phyloP scores from a whole-genome alignment of 2,888 invertebrate genomes.

The Abscondita cerata region DNA sequence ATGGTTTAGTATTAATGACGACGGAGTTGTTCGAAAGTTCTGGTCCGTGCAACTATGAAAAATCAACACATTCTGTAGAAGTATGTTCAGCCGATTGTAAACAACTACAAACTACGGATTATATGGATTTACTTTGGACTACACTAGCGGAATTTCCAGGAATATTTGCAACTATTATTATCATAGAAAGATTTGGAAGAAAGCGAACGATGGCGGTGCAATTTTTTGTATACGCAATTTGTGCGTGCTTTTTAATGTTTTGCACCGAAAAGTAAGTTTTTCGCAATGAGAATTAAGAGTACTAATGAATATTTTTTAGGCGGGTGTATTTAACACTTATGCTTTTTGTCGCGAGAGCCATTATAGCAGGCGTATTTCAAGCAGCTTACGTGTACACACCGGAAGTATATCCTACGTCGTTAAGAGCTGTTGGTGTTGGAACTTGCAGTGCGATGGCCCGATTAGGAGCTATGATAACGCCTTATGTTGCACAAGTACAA shows the following conservation, averaged over 20 bases:
- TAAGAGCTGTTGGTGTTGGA: constrained; percentile 90
- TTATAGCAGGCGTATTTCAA: constrained; percentile 94
- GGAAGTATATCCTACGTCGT: constrained; percentile 90
- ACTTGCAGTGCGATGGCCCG: constrained; percentile 91
- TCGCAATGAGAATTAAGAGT: too few species aligned
- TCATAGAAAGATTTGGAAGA: constrained; percentile 89
- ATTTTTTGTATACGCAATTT: constrained; percentile 82
- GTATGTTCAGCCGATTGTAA: constrained; percentile 73
- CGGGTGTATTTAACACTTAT: constrained; percentile 80
- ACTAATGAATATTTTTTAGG: constrained; percentile 60
- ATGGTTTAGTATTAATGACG: constrained; percentile 93
- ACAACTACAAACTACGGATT: constrained; percentile 83
- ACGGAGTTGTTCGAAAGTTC: constrained; percentile 86
- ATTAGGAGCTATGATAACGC: constrained; percentile 92
- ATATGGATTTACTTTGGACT: constrained; percentile 92
- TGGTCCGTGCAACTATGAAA: constrained; percentile 53
- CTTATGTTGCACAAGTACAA: constrained; percentile 88
- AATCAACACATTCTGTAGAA: constrained; percentile 52
- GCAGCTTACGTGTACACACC: constrained; percentile 96
- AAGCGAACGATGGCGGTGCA: constrained; percentile 95
- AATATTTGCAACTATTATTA: constrained; percentile 85
- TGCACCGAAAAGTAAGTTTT: constrained; percentile 72
- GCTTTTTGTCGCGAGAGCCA: constrained; percentile 86
- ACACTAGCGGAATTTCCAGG: constrained; percentile 95
- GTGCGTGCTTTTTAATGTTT: constrained; percentile 75